phyloP scores from a whole-genome alignment of 2,113 vertebrate species.

The Pyxicephalus adspersus region DNA sequence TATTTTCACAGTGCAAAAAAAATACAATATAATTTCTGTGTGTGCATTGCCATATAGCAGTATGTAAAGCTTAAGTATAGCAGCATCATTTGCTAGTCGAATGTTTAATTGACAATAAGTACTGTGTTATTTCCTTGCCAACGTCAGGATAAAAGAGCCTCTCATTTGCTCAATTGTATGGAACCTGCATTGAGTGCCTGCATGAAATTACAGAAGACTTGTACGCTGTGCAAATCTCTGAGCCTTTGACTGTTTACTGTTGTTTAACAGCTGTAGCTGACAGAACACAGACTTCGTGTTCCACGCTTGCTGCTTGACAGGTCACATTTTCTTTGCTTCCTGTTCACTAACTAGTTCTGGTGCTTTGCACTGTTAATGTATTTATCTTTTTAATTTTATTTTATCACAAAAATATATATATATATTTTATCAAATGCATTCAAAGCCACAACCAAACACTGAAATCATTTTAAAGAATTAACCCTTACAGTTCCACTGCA shows the following conservation, averaged over 20 bases:
- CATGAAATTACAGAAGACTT: conserved; percentile 12
- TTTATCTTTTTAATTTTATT: neutral
- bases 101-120: conserved; percentile 13
- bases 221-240: conserved; percentile 28
- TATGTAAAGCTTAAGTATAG: neutral
- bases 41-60: conserved; percentile 13
- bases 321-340: conserved; percentile 16
- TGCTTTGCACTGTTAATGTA: conserved; percentile 18
- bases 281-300: conserved; percentile 25
- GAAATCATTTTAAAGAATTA: neutral
- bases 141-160: neutral
- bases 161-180: neutral
- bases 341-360: conserved; percentile 33
- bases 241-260: conserved; percentile 40
- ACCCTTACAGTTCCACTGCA: too few species aligned
- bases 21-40: neutral
- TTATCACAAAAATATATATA: too few species aligned
- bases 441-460: neutral
- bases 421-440: neutral
- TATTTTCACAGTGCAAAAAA: neutral
- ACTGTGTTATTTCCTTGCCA: neutral
- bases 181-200: conserved; percentile 31
- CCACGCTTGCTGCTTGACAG: neutral
- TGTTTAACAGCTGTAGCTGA: conserved; percentile 33
- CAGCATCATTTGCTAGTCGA: neutral